Base-by-base conservation (phyloP, 1,140 invertebrate genomes). In the Archegozetes longisetosus region DNA sequence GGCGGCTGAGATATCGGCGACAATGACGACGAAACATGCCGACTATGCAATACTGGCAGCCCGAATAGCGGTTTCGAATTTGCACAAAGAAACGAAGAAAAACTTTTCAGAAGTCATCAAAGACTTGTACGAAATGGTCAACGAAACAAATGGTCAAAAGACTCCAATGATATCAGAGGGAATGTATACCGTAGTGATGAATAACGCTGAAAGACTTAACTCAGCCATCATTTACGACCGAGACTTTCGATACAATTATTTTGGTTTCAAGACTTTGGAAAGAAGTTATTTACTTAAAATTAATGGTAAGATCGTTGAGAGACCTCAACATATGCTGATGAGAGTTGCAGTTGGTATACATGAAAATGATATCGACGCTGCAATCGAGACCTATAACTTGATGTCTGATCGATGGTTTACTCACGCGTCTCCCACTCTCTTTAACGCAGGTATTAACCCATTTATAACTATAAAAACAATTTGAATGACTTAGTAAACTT, bases 251-350 rank as follows among this genome's bases (percentile, higher is more conserved):
- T 99, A 97, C 72, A 95, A 94, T 70, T 99, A 95, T 71, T 98
- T 99, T 80, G 95, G 94, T 40, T 98, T 98, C 68, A 98, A 82
- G 76, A 98, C 95, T 3, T 74, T 99, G 52, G 95, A 98, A 70
- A 76, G 88, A 61, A 95, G 91, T 1, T 99, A 98, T 71, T 75
- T 99, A 53, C 71, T 98, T 23, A 94, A 90, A 73, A 90, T 97
- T 55, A 80, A 93, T 73, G 84, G 84, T 0, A 94, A 94, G 80
- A 85, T 96, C 52, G 91, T 82, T 3, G 95, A 99, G 71, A 77
- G 95, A 48, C 96, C 96, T 0, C 95, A 98, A 68, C 93, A 98
- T 62, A 92, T 99, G 92, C 73, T 98, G 51, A 99, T 99, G 95
- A 76, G 96, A 68, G 94, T 98, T 14, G 74, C 95, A 24, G 84